Evolutionary conservation across 2,113 vertebrate species (phyloP).

Genomic region (Felis chaus): DNA sequence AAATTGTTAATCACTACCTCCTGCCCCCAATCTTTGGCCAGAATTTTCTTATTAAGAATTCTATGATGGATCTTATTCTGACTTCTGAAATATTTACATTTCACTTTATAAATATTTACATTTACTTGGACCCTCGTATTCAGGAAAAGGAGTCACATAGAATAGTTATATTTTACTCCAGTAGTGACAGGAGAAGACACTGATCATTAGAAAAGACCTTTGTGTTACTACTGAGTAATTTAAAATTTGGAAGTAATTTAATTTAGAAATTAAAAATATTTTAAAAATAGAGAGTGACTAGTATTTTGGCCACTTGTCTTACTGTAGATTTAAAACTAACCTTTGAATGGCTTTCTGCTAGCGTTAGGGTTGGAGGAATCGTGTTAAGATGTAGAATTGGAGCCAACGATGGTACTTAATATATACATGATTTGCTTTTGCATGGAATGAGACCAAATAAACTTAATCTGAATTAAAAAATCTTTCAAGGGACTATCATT

Average conservation of each 20-base stretch:
- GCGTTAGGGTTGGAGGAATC: not conserved
- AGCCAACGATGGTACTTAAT: not conserved
- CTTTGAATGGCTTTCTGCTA: not conserved
- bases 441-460: not conserved
- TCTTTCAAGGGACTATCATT: not conserved
- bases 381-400: not conserved
- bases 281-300: not conserved
- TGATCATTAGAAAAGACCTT: not conserved
- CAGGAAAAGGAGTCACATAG: not conserved
- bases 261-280: not conserved
- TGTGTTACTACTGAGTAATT: not conserved
- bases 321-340: not conserved
- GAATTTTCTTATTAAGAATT: not conserved
- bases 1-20: not conserved
- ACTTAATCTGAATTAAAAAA: not conserved
- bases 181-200: not conserved
- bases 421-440: not conserved
- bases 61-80: not conserved
- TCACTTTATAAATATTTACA: not conserved
- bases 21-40: not conserved
- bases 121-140: not conserved
- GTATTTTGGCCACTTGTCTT: not conserved
- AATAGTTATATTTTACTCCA: not conserved
- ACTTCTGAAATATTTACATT: slow-evolving; percentile 14
- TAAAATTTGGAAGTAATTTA: not conserved